Evolutionary conservation across 2,113 vertebrate genomes (phyloP), one percentile per base, ranked within the genome.

Genomic region (Eulemur rufifrons): DNA sequence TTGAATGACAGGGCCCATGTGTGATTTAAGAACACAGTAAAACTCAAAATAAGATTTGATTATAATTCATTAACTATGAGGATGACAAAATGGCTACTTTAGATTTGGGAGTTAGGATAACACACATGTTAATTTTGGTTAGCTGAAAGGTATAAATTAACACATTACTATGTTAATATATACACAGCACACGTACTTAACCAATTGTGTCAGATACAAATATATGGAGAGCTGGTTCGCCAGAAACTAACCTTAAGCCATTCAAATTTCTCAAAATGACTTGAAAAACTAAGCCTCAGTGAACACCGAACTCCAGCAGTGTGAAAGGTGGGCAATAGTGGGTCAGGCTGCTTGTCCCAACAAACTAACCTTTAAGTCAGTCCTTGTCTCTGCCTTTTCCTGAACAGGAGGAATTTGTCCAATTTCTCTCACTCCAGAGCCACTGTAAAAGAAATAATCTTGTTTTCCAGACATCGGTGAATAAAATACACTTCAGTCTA

Each of bases 361-460:
- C 50, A 89, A 92, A 87, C 95, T 74, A 63, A 96, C 56, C 88
- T 93, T 82, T 23, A 39, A 93, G 34, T 84, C 61, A 64, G 2
- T 6, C 25, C 25, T 93, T 45, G 66, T 7, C 15, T 64, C 20
- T 45, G 8, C 18, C 37, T 95, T 54, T 74, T 84, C 69, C 80
- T 27, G 50, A 77, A n/a, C 20, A 2, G 5, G 37, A 42, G 47
- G 9, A 82, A 45, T 73, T 32, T 45, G 47, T 63, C 34, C 56
- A 37, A 7, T 37, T 59, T 95, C 17, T 61, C 39, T 27, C 64
- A 52, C 18, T 69, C 76, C 27, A 54, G n/a, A 66, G 76, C 5
- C 77, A 42, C 96, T 97, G 66, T 20, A 84, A 96, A 83, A 45
- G 37, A 91, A 86, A 68, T 23, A 68, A 2, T n/a, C 86, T 81